These are phyloP conservation scores for Zaprionus taronus DNA, from an alignment of 1,140 invertebrate genomes.

Conservation along the genomic window DNA sequence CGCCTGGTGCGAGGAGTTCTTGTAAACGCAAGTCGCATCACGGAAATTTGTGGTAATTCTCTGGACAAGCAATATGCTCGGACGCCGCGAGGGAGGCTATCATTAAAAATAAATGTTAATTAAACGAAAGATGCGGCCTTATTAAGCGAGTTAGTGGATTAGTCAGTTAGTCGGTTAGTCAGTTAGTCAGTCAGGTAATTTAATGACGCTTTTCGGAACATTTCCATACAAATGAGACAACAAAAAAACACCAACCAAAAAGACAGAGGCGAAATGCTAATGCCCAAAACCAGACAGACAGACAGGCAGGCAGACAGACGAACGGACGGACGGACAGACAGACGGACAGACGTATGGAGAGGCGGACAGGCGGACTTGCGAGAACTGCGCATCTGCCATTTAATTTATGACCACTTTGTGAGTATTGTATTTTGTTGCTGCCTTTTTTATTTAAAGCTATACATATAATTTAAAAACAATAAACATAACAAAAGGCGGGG, in stretches of 20 bases:
- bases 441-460: conserved; percentile 29
- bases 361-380: conserved; percentile 3
- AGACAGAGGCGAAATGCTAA: conserved; percentile 51
- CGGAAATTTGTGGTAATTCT: conserved; percentile 2
- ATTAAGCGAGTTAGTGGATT: conserved; percentile 29
- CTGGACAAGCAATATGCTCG: conserved; percentile 28
- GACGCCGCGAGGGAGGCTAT: conserved; percentile 22
- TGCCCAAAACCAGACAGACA: conserved; percentile 24
- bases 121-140: conserved; percentile 23
- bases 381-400: conserved; percentile 52
- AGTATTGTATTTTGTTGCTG: conserved; percentile 24
- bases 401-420: conserved; percentile 56
- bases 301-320: not conserved
- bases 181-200: conserved; percentile 22
- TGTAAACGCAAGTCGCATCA: conserved; percentile 86
- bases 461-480: conserved; percentile 64
- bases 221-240: conserved; percentile 44
- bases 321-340: not conserved
- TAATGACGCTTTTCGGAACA: conserved; percentile 42
- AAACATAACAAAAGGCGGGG: conserved; percentile 57
- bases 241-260: not conserved
- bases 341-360: not conserved
- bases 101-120: conserved; percentile 48
- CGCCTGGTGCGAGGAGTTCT: conserved; percentile 98
- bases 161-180: conserved; percentile 20